phyloP scores from a whole-genome alignment of 2,888 invertebrate species.

The Limenitis camilla region DNA sequence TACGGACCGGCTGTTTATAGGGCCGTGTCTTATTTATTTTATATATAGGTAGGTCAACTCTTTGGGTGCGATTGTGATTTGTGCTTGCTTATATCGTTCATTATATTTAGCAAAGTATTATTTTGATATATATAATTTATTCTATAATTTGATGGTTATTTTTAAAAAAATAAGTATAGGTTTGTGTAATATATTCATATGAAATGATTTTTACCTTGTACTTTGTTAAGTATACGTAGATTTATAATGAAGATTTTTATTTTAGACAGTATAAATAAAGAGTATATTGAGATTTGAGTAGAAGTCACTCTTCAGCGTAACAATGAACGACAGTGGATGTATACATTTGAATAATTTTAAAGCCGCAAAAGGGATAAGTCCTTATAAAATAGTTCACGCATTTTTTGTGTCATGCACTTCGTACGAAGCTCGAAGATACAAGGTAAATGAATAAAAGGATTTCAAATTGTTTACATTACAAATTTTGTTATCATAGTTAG shows the following conservation, averaged over 20 bases:
- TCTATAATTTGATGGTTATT: too few relatives aligned
- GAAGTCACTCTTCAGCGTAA: slow-evolving; percentile 14
- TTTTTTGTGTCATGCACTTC: slow-evolving; percentile 90
- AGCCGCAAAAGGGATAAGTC: slow-evolving; percentile 81
- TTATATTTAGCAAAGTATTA: too few relatives aligned
- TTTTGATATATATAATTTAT: too few relatives aligned
- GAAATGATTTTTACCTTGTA: neutral
- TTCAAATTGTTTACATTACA: neutral
- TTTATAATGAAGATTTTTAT: slow-evolving; percentile 22
- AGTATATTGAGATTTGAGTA: slow-evolving; percentile 22
- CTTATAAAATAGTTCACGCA: slow-evolving; percentile 86
- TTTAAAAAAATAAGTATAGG: too few relatives aligned
- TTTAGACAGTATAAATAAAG: slow-evolving; percentile 25
- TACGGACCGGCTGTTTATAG: too few relatives aligned
- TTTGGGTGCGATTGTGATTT: too few relatives aligned
- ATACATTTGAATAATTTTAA: slow-evolving; percentile 87
- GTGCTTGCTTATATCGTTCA: too few relatives aligned
- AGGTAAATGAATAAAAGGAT: slow-evolving; percentile 73
- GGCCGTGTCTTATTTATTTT: too few relatives aligned
- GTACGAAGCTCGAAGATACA: slow-evolving; percentile 85
- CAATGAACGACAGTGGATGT: slow-evolving; percentile 82
- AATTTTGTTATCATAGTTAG: neutral
- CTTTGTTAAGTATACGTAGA: neutral
- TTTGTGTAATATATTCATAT: neutral
- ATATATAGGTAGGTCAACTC: too few relatives aligned